Conservation (phyloP, 2,888 invertebrate genomes). For the Enchytraeus crypticus region DNA sequence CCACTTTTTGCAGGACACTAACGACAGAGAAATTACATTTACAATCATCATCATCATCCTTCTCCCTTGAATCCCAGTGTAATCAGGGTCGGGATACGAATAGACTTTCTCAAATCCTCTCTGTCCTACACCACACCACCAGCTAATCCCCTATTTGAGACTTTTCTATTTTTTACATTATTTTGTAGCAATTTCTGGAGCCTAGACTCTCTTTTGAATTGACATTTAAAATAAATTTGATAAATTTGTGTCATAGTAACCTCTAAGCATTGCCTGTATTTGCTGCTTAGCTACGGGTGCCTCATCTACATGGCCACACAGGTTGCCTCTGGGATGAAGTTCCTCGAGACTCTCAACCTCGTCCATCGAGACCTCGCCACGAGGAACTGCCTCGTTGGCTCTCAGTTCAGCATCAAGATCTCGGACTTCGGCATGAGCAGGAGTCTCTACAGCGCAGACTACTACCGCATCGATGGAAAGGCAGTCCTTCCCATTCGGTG, state of each 20-base stretch:
- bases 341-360: conserved; percentile 76
- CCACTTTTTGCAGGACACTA: too few species aligned
- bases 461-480: conserved; percentile 74
- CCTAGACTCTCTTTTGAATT: background rate
- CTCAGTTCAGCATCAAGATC: conserved; percentile 59
- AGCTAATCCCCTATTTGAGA: too few species aligned
- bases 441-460: conserved; percentile 57
- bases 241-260: too few species aligned
- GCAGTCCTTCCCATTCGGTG: conserved; percentile 79
- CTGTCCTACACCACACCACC: too few species aligned
- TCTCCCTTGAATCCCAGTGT: too few species aligned
- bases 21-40: too few species aligned
- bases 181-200: conserved; percentile 1
- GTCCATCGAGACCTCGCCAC: conserved; percentile 82
- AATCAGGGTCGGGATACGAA: too few species aligned
- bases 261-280: too few species aligned
- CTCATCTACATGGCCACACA: conserved; percentile 73
- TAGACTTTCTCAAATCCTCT: too few species aligned
- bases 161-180: too few species aligned
- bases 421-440: conserved; percentile 49
- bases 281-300: conserved; percentile 72
- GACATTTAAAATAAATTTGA: too few species aligned
- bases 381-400: conserved; percentile 75
- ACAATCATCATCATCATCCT: too few species aligned
- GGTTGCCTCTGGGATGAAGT: conserved; percentile 80